These are phyloP conservation scores for Acronicta leporina DNA, from an alignment of 2,888 invertebrate genomes.

Conservation along the genomic window DNA sequence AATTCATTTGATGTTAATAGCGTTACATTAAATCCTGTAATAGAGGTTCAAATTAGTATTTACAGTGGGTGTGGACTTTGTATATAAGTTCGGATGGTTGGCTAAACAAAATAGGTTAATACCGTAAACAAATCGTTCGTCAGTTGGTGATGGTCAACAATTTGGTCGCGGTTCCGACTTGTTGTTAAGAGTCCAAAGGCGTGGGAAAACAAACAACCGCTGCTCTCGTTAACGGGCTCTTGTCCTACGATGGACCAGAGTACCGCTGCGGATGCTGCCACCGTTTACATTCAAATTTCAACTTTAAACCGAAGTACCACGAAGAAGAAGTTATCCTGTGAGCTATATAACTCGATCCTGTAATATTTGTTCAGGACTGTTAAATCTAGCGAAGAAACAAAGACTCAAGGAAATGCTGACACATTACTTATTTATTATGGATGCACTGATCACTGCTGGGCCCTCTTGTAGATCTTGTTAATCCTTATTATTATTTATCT, in stretches of 20 bases:
- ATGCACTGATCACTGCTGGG: constrained; percentile 27
- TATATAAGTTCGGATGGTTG: constrained; percentile 11
- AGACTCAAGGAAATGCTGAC: constrained; percentile 61
- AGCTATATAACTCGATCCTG: constrained; percentile 35
- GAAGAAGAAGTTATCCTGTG: constrained; percentile 12
- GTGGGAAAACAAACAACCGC: constrained; percentile 83
- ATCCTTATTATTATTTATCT: constrained; percentile 11
- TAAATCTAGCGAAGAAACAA: constrained; percentile 62
- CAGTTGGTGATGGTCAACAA: constrained; percentile 61
- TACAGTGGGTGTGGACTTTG: constrained; percentile 15
- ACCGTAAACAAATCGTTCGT: constrained; percentile 62
- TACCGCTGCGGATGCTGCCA: constrained; percentile 62
- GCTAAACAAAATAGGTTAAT: constrained; percentile 31
- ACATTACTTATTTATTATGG: constrained; percentile 58
- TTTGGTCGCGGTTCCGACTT: constrained; percentile 67
- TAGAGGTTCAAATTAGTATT: constrained; percentile 19
- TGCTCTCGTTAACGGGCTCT: constrained; percentile 78
- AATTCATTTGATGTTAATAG: constrained; percentile 32
- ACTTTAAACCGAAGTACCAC: constrained; percentile 20
- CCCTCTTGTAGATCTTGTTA: background rate
- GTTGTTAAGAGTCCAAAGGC: constrained; percentile 72
- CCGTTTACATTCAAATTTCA: constrained; percentile 56
- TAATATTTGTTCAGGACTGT: constrained; percentile 64
- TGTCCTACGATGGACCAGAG: constrained; percentile 64
- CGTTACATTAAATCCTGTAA: constrained; percentile 41